A percentile compares a stretch with the other conserved stretches of the same genome.
Evolutionary conservation across 2,888 invertebrate genomes (phyloP).

Genomic region (Ceramica pisi): DNA sequence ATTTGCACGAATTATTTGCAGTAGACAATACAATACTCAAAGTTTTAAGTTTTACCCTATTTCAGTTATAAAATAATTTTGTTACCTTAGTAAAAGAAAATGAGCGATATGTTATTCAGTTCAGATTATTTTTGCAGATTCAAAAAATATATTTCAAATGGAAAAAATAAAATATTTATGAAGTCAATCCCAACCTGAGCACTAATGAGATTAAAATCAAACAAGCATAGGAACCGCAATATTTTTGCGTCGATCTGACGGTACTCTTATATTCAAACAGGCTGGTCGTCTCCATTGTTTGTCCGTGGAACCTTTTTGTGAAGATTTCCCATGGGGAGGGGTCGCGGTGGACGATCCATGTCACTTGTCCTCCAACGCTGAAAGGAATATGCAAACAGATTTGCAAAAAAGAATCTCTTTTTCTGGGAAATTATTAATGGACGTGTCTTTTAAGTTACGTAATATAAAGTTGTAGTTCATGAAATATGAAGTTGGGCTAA

Average conservation of each 20-base stretch:
- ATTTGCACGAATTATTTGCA: neutral
- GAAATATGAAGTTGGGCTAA: conserved; percentile 27
- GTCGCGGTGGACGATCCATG: conserved; percentile 75
- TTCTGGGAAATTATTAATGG: conserved; percentile 70
- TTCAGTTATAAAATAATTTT: neutral
- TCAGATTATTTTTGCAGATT: neutral
- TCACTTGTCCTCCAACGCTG: conserved; percentile 79
- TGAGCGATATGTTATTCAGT: neutral
- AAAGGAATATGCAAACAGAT: conserved; percentile 83
- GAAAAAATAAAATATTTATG: conserved; percentile 26
- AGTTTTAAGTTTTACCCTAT: neutral
- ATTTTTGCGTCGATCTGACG: conserved; percentile 59
- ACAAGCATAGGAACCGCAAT: conserved; percentile 54
- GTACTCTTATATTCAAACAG: conserved; percentile 76
- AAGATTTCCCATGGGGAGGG: conserved; percentile 85
- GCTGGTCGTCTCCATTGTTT: conserved; percentile 80
- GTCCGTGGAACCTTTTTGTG: conserved; percentile 84
- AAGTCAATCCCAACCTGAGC: conserved; percentile 27
- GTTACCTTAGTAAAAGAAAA: neutral
- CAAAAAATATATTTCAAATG: neutral
- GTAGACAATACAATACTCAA: neutral
- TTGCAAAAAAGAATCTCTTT: conserved; percentile 73
- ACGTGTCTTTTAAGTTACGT: conserved; percentile 40
- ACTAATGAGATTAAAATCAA: conserved; percentile 63
- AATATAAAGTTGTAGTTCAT: conserved; percentile 38